These are phyloP conservation scores for Caenorhabditis wallacei DNA, from an alignment of 2,888 invertebrate genomes.

Conservation along the genomic window DNA sequence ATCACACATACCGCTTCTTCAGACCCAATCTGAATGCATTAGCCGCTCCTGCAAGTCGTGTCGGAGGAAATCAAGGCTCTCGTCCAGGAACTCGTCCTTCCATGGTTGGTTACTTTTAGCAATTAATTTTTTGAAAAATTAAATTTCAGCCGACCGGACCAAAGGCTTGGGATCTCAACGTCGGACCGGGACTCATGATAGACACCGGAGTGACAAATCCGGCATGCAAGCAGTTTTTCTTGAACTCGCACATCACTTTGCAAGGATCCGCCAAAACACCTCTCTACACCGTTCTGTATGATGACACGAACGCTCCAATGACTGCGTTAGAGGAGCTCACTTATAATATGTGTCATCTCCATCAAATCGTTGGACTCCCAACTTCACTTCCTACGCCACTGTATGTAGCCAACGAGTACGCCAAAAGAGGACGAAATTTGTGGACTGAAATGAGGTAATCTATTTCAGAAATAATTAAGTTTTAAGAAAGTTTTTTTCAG, in stretches of 20 bases:
- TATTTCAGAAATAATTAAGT: too few species aligned
- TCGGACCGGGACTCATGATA: slow-evolving; percentile 76
- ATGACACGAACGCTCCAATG: slow-evolving; percentile 70
- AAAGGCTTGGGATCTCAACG: slow-evolving; percentile 69
- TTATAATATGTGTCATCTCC: slow-evolving; percentile 73
- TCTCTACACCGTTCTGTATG: slow-evolving; percentile 77
- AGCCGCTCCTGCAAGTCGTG: too few species aligned
- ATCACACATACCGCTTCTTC: slow-evolving; percentile 74
- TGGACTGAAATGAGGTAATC: slow-evolving; percentile 44
- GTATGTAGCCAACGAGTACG: slow-evolving; percentile 77
- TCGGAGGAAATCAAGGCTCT: too few species aligned
- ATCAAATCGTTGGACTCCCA: slow-evolving; percentile 77
- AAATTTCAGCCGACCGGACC: background rate
- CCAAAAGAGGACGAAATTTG: slow-evolving; percentile 72
- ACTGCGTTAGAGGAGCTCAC: slow-evolving; percentile 74
- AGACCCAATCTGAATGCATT: background rate
- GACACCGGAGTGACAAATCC: slow-evolving; percentile 74
- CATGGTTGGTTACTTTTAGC: too few species aligned
- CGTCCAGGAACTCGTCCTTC: too few species aligned
- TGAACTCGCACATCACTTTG: slow-evolving; percentile 78
- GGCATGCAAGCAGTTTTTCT: slow-evolving; percentile 76
- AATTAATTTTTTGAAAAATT: too few species aligned
- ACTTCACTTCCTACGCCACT: slow-evolving; percentile 78
- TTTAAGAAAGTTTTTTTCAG: background rate
- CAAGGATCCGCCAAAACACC: slow-evolving; percentile 81